Evolutionary conservation across 2,888 invertebrate genomes (phyloP).

Genomic region (Phyto melanocephala): DNA sequence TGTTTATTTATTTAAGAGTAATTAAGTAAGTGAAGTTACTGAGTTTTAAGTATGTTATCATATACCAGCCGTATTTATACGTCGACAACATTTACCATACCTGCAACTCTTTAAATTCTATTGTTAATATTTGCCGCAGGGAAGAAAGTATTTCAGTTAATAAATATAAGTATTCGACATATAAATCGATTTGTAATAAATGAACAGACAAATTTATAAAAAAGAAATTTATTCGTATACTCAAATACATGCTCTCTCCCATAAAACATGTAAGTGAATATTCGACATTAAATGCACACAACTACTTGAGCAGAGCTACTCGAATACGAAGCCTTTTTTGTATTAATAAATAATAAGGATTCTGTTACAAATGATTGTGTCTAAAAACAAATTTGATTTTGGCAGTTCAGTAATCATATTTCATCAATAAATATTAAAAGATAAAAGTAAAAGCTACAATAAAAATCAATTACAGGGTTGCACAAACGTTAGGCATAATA

Average conservation of each 20-base stretch:
- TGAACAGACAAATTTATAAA: constrained; percentile 24
- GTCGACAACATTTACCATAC: not conserved
- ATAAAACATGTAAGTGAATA: not conserved
- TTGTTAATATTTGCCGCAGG: constrained; percentile 23
- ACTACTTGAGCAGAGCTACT: not conserved
- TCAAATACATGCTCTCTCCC: too few species aligned
- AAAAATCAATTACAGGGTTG: not conserved
- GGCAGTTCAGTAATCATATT: not conserved
- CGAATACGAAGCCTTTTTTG: not conserved
- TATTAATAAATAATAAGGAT: not conserved
- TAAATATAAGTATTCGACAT: constrained; percentile 24
- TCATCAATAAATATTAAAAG: not conserved
- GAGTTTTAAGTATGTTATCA: too few species aligned
- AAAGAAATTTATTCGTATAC: not conserved
- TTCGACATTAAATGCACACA: not conserved
- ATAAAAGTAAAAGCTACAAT: constrained; percentile 3
- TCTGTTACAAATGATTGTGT: not conserved
- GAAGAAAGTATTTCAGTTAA: constrained; percentile 31
- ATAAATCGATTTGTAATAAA: constrained; percentile 56
- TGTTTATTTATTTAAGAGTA: too few species aligned
- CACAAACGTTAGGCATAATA: too few species aligned
- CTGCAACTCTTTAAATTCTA: not conserved
- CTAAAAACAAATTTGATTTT: not conserved
- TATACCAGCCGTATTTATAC: too few species aligned
- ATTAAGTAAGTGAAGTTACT: too few species aligned